A percentile compares a stretch with the other conserved stretches of the same genome.
phyloP scores from a whole-genome alignment of 2,113 vertebrate genomes.

The Hippocampus mohnikei region DNA sequence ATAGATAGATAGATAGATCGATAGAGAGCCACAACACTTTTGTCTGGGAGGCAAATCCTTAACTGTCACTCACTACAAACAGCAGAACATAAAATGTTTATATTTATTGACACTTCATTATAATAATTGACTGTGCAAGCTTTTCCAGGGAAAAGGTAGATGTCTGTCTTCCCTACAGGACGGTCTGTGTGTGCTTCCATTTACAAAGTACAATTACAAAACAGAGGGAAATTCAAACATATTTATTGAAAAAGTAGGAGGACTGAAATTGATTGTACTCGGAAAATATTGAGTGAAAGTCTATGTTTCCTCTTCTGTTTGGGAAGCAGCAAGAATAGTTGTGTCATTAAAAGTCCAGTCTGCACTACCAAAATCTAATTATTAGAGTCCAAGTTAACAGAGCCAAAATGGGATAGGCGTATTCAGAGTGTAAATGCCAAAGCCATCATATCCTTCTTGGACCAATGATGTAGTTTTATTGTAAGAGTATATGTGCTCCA shows the following conservation, averaged over 20 bases:
- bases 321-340: neutral
- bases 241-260: conserved; percentile 89
- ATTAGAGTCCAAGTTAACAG: neutral
- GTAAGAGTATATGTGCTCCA: neutral
- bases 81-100: conserved; percentile 92
- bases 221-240: conserved; percentile 79
- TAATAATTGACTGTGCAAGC: conserved; percentile 97
- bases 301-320: neutral
- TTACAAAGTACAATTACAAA: conserved; percentile 87
- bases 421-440: neutral
- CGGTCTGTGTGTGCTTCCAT: conserved; percentile 80
- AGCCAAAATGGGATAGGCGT: neutral
- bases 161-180: conserved; percentile 72
- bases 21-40: conserved; percentile 93
- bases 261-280: conserved; percentile 36
- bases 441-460: neutral
- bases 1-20: conserved; percentile 45
- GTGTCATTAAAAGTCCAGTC: neutral
- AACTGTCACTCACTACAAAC: conserved; percentile 93
- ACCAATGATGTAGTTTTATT: neutral
- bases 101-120: conserved; percentile 99
- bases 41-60: conserved; percentile 93
- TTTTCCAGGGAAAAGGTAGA: conserved; percentile 80
- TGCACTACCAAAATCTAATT: neutral
- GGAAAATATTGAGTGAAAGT: neutral